Base-by-base conservation (phyloP, 2,888 invertebrate species). In the Arrhopalites spinosus region DNA sequence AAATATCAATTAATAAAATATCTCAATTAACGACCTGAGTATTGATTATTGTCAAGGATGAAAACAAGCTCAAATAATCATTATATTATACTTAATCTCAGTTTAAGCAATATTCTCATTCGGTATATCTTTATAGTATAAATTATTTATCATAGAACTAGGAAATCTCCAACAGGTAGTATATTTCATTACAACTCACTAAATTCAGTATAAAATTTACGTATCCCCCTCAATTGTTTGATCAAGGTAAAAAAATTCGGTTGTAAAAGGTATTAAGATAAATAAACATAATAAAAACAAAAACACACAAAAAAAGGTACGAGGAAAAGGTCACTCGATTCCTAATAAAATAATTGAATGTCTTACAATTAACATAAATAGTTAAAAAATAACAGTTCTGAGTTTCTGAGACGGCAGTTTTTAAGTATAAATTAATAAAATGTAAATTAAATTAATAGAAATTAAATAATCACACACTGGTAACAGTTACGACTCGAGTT, bases 401-500 rank as follows among this genome's bases (percentile, higher is more conserved):
- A 11, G 36, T n/a, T n/a, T n/a, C 36, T 7, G 36, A 7, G 11
- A 36, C 5, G 36, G 36, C 36, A 7, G 11, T 36, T 36, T 7
- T 50, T n/a, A 13, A 15, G n/a, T n/a, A 45, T 45, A 45, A 50
- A 50, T 50, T 50, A 15, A 50, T 15, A 50, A n/a, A 50, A 50
- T 15, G 50, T 45, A 50, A 3, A 50, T 50, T n/a, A n/a, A 13
- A 50, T 50, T 15, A 50, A n/a, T n/a, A 50, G 17, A 50, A 50
- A n/a, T n/a, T 5, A 50, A 15, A 17, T 17, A 50, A 50, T 75
- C 36, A 75, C 17, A 75, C 74, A 29, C 68, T 68, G 30, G 74
- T 75, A 47, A 75, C 74, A 30, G 74, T 75, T n/a, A 75, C 74
- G 29, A 68, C 36, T 30, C 74, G n/a, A 11, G 69, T 75, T 15